Conservation (phyloP, 2,113 vertebrate species). For the Dunckerocampus dactyliophorus region DNA sequence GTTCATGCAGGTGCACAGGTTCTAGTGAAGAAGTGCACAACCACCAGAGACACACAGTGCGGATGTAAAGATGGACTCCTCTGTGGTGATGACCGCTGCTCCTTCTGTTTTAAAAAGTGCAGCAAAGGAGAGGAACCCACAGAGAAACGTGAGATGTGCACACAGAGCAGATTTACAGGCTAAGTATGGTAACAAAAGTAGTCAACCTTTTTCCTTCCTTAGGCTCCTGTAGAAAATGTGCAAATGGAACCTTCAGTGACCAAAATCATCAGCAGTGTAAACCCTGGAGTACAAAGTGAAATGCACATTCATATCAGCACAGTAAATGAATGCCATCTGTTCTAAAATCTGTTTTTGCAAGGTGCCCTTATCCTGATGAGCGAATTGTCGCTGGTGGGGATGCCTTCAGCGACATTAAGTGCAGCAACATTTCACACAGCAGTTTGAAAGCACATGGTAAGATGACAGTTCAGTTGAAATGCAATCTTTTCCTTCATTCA, state of each 20-base stretch:
- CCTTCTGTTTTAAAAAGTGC: constrained; percentile 55
- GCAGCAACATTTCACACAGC: constrained; percentile 1
- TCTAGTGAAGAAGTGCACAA: constrained; percentile 29
- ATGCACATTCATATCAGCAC: neutral
- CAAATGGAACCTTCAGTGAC: constrained; percentile 65
- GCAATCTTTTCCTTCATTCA: neutral
- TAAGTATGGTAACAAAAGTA: neutral
- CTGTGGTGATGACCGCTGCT: constrained; percentile 47
- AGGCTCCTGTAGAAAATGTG: constrained; percentile 66
- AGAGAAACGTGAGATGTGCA: constrained; percentile 38
- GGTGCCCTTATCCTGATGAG: constrained; percentile 47
- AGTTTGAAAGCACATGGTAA: constrained; percentile 14
- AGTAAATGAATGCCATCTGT: neutral
- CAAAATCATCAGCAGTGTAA: constrained; percentile 59
- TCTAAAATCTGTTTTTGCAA: constrained; percentile 26
- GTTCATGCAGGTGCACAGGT: constrained; percentile 43
- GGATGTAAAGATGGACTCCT: constrained; percentile 50
- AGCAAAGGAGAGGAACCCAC: constrained; percentile 54
- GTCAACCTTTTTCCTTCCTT: neutral
- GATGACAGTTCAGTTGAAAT: neutral
- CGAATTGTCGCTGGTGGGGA: constrained; percentile 23
- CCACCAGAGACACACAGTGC: constrained; percentile 53
- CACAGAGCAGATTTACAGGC: neutral
- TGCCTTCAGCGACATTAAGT: constrained; percentile 47
- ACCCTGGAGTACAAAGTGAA: constrained; percentile 59